These are phyloP conservation scores for Ormyrus thymus DNA, from an alignment of 2,888 invertebrate species.

Conservation along the genomic window DNA sequence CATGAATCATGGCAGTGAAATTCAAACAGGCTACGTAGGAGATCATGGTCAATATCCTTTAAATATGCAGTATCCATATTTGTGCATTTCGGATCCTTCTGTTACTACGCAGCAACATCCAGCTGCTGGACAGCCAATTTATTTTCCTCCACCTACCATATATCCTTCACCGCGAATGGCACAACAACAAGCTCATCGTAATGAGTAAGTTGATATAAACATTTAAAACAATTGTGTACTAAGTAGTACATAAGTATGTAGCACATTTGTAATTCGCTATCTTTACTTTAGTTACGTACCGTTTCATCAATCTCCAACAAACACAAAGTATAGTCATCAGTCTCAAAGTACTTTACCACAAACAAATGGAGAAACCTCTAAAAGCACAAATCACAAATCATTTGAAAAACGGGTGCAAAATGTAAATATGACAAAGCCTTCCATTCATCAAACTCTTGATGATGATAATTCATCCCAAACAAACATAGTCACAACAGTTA, in stretches of 20 bases:
- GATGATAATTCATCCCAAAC: constrained; percentile 64
- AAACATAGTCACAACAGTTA: constrained; percentile 64
- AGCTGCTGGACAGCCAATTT: constrained; percentile 61
- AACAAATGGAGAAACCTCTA: constrained; percentile 60
- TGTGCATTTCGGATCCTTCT: constrained; percentile 57
- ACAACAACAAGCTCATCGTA: constrained; percentile 60
- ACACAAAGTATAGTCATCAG: constrained; percentile 72
- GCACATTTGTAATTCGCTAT: constrained; percentile 58
- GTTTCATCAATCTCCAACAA: constrained; percentile 72
- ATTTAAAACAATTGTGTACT: constrained; percentile 51
- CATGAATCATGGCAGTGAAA: constrained; percentile 64
- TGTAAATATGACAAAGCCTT: constrained; percentile 59
- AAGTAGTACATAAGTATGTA: constrained; percentile 36
- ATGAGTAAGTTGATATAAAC: constrained; percentile 55
- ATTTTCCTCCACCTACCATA: constrained; percentile 53
- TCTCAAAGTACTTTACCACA: constrained; percentile 74
- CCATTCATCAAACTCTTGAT: constrained; percentile 61
- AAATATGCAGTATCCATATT: constrained; percentile 57
- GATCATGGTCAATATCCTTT: constrained; percentile 63
- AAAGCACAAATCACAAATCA: constrained; percentile 59
- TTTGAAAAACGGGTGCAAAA: constrained; percentile 64
- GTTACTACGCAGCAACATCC: constrained; percentile 61
- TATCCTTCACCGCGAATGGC: constrained; percentile 60
- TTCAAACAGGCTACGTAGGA: constrained; percentile 63
- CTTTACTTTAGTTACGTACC: constrained; percentile 70